Evolutionary conservation across 2,888 invertebrate species (phyloP), one percentile per base, ranked within the genome.

Genomic region (Malthinus seriepunctatus): DNA sequence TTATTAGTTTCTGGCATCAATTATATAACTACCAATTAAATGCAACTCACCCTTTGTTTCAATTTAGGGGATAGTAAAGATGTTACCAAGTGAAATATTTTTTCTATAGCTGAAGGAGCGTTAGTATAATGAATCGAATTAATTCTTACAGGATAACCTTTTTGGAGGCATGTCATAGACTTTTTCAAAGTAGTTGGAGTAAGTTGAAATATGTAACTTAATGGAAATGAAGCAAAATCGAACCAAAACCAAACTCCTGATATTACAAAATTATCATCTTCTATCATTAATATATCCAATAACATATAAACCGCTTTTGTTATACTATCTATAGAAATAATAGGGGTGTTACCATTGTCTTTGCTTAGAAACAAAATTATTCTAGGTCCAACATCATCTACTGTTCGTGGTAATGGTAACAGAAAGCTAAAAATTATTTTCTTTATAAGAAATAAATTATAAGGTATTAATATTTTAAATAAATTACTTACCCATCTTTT

Each of bases 161-260:
- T 84, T 74, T 87, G 83, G 12, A 80, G 79, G 37, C 59, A 33
- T 51, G 56, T 52, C 12, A 60, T 54, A 32, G 42, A 75, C 67
- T 86, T 86, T 67, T 84, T 86, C 8, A 84, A 81, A 32, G 85
- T 66, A 0, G 81, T 73, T 2, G 86, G 85, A 0, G 84, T 84
- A 38, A 82, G 78, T 45, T 52, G 52, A 11, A 45, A 9, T 8
- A 84, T 72, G 62, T 86, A 82, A 11, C 75, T 80, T 3, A 83
- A 67, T 0, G 82, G 81, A 2, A 82, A 79, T 33, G 80, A 78
- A 46, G 79, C 74, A 70, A 85, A 73, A 67, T 88, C 87, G 35
- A 84, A 72, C 15, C 87, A 71, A 4, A 81, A 76, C 32, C 83
- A 76, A 75, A 82, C 69, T 1, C 84, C 84, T 56, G 78, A 73